Evolutionary conservation across 2,113 vertebrate genomes (phyloP).

Genomic region (Climacteris rufus): DNA sequence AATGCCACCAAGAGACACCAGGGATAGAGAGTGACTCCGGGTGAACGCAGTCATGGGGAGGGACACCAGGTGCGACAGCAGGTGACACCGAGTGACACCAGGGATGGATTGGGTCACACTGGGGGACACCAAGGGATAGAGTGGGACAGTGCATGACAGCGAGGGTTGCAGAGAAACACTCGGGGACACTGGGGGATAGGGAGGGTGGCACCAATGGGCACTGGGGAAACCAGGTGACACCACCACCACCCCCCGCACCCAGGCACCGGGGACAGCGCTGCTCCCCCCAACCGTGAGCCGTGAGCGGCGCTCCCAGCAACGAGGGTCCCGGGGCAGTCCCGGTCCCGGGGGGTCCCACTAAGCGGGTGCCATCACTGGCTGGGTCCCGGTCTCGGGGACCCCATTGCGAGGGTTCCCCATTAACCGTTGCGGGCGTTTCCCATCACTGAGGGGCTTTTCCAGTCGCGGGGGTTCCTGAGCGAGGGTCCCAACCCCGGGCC

Average conservation of each 20-base stretch:
- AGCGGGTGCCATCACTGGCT: not conserved
- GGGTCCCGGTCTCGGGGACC: no score
- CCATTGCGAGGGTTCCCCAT: not conserved
- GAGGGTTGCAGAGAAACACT: conserved; percentile 3
- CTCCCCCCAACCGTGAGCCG: no score
- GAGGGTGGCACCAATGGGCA: conserved; percentile 30
- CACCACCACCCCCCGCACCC: not conserved
- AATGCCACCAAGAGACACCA: not conserved
- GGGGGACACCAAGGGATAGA: no score
- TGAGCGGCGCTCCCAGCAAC: not conserved
- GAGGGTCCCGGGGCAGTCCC: not conserved
- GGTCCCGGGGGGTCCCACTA: not conserved
- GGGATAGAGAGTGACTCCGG: not conserved
- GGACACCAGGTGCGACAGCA: not conserved
- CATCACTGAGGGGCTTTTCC: no score
- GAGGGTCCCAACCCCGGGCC: no score
- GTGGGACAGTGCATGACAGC: no score
- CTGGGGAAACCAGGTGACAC: not conserved
- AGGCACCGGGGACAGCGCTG: not conserved
- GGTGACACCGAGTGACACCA: not conserved
- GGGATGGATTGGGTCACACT: not conserved
- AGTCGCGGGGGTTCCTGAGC: not conserved
- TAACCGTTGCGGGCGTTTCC: not conserved
- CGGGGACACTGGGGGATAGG: conserved; percentile 45
- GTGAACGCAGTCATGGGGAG: not conserved